These are phyloP conservation scores for Stratiomys singularior DNA, from an alignment of 2,888 invertebrate genomes.

Conservation along the genomic window DNA sequence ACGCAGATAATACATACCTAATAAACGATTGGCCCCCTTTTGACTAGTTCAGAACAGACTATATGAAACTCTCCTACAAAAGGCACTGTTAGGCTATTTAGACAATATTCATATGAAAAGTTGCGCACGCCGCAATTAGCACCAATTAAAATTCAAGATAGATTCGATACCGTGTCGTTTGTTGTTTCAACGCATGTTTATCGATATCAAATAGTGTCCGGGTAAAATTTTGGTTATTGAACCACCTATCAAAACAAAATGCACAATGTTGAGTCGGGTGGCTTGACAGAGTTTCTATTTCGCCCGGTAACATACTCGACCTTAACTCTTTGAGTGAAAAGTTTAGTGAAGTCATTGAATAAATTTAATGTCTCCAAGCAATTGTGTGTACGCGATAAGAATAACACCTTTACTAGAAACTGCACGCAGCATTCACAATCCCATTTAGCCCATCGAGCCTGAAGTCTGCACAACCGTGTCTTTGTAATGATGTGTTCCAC, in stretches of 20 bases:
- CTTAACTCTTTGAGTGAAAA: background rate
- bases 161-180: background rate
- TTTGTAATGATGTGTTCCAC: background rate
- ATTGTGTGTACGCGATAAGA: conserved; percentile 18
- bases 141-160: conserved; percentile 18
- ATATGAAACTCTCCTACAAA: too few species aligned
- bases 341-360: background rate
- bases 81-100: conserved; percentile 23
- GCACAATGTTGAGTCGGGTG: background rate
- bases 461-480: background rate
- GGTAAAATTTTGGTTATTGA: conserved; percentile 23
- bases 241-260: conserved; percentile 22
- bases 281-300: background rate
- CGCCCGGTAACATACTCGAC: background rate
- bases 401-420: conserved; percentile 13
- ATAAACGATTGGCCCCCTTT: conserved; percentile 5
- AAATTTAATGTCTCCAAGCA: conserved; percentile 28
- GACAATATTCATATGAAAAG: conserved; percentile 5
- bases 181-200: background rate
- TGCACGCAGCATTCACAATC: background rate
- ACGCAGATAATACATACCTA: background rate
- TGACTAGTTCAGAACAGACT: background rate
- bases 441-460: background rate
- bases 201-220: conserved; percentile 23
- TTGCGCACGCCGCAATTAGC: background rate